A percentile compares a stretch with the other conserved stretches of the same genome.
These are phyloP conservation scores for Plodia interpunctella DNA, from an alignment of 1,140 invertebrate species.

Conservation along the genomic window DNA sequence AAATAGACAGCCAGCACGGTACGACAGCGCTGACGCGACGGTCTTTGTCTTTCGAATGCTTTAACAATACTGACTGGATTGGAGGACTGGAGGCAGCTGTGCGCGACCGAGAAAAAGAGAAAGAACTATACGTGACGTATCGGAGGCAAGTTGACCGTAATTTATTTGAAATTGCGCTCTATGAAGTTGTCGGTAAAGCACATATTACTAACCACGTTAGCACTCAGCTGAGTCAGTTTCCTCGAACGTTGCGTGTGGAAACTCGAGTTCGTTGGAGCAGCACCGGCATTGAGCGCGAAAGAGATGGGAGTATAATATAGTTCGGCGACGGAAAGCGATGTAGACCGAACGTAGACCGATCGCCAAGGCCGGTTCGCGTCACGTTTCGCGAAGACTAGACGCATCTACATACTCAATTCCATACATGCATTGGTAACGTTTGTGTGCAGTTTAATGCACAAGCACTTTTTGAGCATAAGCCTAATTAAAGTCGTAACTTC, in stretches of 20 bases:
- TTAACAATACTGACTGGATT: slow-evolving; percentile 58
- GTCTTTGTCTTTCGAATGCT: slow-evolving; percentile 45
- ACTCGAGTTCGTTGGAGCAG: slow-evolving; percentile 54
- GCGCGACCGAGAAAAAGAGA: slow-evolving; percentile 64
- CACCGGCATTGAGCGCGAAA: slow-evolving; percentile 53
- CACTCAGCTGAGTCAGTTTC: slow-evolving; percentile 67
- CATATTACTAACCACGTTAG: slow-evolving; percentile 28
- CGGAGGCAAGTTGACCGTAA: slow-evolving; percentile 22
- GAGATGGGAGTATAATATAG: slow-evolving; percentile 28
- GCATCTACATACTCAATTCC: slow-evolving; percentile 30
- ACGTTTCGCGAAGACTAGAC: slow-evolving; percentile 62
- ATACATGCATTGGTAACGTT: slow-evolving; percentile 14
- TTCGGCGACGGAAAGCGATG: slow-evolving; percentile 42
- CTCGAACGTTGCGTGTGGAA: slow-evolving; percentile 61
- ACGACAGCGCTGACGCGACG: slow-evolving; percentile 26
- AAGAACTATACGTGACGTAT: slow-evolving; percentile 61
- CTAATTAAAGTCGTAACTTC: too few species aligned
- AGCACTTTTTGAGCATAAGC: too few species aligned
- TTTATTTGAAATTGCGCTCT: slow-evolving; percentile 32
- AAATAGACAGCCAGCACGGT: slow-evolving; percentile 37
- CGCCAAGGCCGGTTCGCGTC: slow-evolving; percentile 64
- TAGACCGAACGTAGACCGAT: slow-evolving; percentile 42
- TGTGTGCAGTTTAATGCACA: too few species aligned
- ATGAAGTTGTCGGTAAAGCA: slow-evolving; percentile 35
- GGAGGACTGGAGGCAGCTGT: slow-evolving; percentile 53